Evolutionary conservation across 2,888 invertebrate genomes (phyloP).

Genomic region (Dendrolimus pini): DNA sequence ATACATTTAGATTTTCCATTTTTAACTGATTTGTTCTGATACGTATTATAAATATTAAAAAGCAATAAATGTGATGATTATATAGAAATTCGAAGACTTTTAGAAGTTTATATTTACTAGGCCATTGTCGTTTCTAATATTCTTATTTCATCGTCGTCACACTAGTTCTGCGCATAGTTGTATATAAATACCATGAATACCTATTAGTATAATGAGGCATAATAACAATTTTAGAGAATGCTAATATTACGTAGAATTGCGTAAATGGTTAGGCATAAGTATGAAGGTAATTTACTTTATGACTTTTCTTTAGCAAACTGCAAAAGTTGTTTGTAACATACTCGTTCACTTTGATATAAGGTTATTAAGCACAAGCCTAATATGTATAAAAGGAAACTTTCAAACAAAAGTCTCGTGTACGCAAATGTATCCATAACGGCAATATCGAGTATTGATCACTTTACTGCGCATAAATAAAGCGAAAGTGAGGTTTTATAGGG

Average conservation of each 20-base stretch:
- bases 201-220: not conserved
- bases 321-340: conserved; percentile 10
- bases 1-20: too few relatives aligned
- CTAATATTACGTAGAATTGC: not conserved
- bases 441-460: conserved; percentile 70
- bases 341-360: conserved; percentile 6
- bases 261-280: not conserved
- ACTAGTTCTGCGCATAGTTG: too few relatives aligned
- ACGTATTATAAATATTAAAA: too few relatives aligned
- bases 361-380: conserved; percentile 6
- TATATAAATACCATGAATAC: too few relatives aligned
- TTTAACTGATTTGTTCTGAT: too few relatives aligned
- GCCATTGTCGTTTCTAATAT: too few relatives aligned
- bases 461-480: conserved; percentile 70
- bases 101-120: too few relatives aligned
- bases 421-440: conserved; percentile 36
- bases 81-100: too few relatives aligned
- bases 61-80: too few relatives aligned
- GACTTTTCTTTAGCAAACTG: conserved; percentile 2
- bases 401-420: conserved; percentile 19
- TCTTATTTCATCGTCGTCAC: too few relatives aligned
- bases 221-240: not conserved
- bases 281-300: not conserved
- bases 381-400: conserved; percentile 13
- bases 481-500: conserved; percentile 71